phyloP scores from a whole-genome alignment of 2,888 invertebrate species.

The Dioctria linearis region DNA sequence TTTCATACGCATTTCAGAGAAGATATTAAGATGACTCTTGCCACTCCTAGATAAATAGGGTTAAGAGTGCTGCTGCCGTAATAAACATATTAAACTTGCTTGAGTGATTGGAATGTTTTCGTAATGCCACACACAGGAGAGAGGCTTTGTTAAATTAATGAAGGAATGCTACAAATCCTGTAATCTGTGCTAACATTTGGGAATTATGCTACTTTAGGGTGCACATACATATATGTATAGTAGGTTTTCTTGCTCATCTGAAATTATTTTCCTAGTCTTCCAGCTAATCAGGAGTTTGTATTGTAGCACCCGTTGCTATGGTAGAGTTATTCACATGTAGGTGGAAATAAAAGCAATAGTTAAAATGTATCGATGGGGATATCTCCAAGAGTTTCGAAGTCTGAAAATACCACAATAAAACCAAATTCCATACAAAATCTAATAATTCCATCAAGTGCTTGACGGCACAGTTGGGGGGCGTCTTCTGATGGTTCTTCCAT shows the following conservation, averaged over 20 bases:
- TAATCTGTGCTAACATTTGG: constrained; percentile 24
- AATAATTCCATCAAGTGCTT: constrained; percentile 3
- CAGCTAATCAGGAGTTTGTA: neutral
- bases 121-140: constrained; percentile 28
- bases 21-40: constrained; percentile 22
- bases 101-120: constrained; percentile 49
- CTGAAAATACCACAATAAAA: neutral
- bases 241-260: neutral
- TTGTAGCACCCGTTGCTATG: too few relatives aligned
- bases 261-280: constrained; percentile 1
- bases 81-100: constrained; percentile 48
- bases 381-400: neutral
- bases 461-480: too few relatives aligned
- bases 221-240: neutral
- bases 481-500: neutral
- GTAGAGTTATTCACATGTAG: too few relatives aligned
- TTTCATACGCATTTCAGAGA: constrained; percentile 13
- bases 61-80: constrained; percentile 12
- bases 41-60: constrained; percentile 36
- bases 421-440: neutral
- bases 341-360: too few relatives aligned
- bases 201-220: neutral
- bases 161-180: constrained; percentile 40
- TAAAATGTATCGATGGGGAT: too few relatives aligned
- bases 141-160: constrained; percentile 42